Percentiles rank a stretch among this genome's conserved stretches.
These are phyloP conservation scores for Kradibia gibbosae DNA, from an alignment of 1,140 invertebrate genomes.

Conservation along the genomic window DNA sequence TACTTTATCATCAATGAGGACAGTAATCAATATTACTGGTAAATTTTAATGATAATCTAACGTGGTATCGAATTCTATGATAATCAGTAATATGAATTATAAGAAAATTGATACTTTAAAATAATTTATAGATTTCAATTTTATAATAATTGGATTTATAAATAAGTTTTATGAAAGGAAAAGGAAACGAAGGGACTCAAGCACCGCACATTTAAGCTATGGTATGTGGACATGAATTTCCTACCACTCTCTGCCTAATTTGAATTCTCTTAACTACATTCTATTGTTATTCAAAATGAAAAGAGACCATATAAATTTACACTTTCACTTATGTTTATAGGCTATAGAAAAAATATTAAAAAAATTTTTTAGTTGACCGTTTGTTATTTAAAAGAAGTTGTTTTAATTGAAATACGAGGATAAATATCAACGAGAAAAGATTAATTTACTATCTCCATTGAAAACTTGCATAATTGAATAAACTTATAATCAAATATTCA, in stretches of 20 bases:
- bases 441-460: too few species aligned
- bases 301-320: conserved; percentile 11
- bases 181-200: conserved; percentile 2
- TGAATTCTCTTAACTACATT: conserved; percentile 42
- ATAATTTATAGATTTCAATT: conserved; percentile 31
- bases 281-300: conserved; percentile 43
- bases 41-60: conserved; percentile 8
- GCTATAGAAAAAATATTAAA: not conserved
- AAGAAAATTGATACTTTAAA: conserved; percentile 37
- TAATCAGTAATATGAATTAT: conserved; percentile 27
- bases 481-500: not conserved
- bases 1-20: not conserved
- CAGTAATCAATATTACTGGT: not conserved
- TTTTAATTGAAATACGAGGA: not conserved
- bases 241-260: conserved; percentile 41
- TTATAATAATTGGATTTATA: conserved; percentile 42
- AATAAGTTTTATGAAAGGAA: conserved; percentile 27
- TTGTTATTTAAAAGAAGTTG: not conserved
- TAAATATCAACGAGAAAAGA: too few species aligned
- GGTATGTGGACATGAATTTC: conserved; percentile 47
- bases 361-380: not conserved
- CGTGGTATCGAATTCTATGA: not conserved
- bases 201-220: conserved; percentile 38
- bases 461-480: too few species aligned
- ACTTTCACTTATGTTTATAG: conserved; percentile 18